A percentile compares a stretch with the other conserved stretches of the same genome.
Conservation (phyloP, 2,797 vertebrate genomes). For the Morelia viridis region DNA sequence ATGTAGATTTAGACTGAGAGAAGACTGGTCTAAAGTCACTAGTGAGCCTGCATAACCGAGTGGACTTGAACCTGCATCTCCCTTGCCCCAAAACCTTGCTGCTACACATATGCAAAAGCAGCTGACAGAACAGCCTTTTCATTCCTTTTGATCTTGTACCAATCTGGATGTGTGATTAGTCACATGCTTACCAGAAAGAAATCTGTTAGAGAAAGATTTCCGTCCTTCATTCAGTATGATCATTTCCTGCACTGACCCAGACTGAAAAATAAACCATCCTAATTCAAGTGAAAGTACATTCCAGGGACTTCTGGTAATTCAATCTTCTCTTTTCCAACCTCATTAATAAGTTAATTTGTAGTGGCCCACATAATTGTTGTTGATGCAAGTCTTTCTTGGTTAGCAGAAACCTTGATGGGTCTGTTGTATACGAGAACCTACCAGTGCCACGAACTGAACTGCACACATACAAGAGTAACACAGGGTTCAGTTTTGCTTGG, state of each 20-base stretch:
- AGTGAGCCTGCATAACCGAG: background rate
- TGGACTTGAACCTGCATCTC: background rate
- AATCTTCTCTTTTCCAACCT: conserved; percentile 19
- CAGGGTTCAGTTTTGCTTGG: conserved; percentile 10
- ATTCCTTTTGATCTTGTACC: conserved; percentile 10
- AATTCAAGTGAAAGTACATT: conserved; percentile 42
- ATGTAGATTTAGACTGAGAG: background rate
- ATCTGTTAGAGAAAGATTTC: conserved; percentile 13
- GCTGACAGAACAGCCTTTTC: background rate
- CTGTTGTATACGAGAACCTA: background rate
- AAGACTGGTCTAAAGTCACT: background rate
- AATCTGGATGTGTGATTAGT: conserved; percentile 12
- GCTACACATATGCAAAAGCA: background rate
- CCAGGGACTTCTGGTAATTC: conserved; percentile 38
- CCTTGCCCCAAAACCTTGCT: background rate
- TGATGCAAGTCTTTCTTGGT: background rate
- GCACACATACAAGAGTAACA: background rate
- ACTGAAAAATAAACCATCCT: conserved; percentile 5
- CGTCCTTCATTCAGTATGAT: conserved; percentile 2
- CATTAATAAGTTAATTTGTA: background rate
- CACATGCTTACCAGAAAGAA: background rate
- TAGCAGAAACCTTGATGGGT: background rate
- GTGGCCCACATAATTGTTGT: background rate
- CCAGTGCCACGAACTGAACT: background rate
- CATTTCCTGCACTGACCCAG: background rate